Base-by-base conservation (phyloP, 2,888 invertebrate genomes). In the Calameuta pallipes region DNA sequence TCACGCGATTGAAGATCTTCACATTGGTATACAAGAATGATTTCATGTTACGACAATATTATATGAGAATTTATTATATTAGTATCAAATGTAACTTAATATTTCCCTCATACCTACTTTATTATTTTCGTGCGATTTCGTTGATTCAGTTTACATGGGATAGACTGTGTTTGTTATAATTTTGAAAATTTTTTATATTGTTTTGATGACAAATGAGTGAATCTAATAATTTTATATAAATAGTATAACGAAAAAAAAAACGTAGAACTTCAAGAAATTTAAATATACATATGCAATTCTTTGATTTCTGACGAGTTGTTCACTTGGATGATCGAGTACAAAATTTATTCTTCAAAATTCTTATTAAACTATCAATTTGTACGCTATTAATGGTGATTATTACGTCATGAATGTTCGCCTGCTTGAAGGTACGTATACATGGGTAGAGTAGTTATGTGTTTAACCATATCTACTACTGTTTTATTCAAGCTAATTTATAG, bases 1-100 rank as follows among this genome's bases (percentile, higher is more conserved):
- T 92, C 78, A 94, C 83, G 3, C 92, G 90, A 79, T 93, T 92
- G 85, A 93, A 94, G 30, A 94, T 86, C 94, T 94, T 81, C 4
- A 89, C 87, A 56, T 56, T 56, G 56, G 56, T 23, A 56, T 23
- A 56, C 0, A 56, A 56, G 1, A 56, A 23, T 23, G 23, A 56
- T 9, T 23, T 56, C 23, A 9, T 23, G 23, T 56, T 56, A 23
- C 9, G 56, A 15, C 9, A 56, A 56, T 56, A 6, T 41, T 41
- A 56, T 2, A 56, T 2, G 9, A 56, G 3, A 56, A 56, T 56
- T 56, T 56, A 23, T 15, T 56, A 23, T 23, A 56, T 23, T 56
- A 15, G 13, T 41, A 41, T 15, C 1, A 56, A 56, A 56, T 56
- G 6, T 23, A 56, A 56, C 23, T 56, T 6, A 56, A 56, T 23